These are phyloP conservation scores for Meloidogyne exigua DNA, from an alignment of 1,140 invertebrate genomes.

Conservation along the genomic window DNA sequence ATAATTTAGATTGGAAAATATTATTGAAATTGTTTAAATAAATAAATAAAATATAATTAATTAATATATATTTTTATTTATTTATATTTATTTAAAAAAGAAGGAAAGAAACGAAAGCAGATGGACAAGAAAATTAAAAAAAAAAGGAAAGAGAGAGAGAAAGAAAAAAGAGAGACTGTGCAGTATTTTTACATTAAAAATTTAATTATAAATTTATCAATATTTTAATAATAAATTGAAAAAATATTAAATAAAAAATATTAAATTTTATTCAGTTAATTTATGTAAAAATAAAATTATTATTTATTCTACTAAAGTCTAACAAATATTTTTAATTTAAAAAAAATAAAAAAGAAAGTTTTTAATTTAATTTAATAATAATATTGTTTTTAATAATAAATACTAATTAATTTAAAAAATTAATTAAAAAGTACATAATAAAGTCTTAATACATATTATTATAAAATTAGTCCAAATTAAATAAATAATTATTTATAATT, in stretches of 20 bases:
- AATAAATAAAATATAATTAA: background rate
- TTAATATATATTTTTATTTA: background rate
- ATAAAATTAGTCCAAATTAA: too few species aligned
- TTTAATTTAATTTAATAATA: too few species aligned
- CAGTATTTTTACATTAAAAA: background rate
- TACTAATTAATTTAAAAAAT: too few species aligned
- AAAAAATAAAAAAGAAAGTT: too few species aligned
- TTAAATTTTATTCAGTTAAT: background rate
- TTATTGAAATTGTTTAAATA: background rate
- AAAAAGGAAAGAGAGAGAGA: background rate
- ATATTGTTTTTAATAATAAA: too few species aligned
- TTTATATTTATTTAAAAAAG: background rate
- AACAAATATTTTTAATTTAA: too few species aligned
- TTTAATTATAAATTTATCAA: slow-evolving; percentile 6
- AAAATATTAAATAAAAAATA: background rate
- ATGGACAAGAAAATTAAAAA: slow-evolving; percentile 1
- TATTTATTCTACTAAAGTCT: too few species aligned
- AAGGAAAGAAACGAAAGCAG: background rate
- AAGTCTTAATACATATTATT: too few species aligned
- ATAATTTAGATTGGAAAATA: background rate
- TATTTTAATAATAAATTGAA: background rate
- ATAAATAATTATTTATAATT: too few species aligned
- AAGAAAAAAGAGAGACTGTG: background rate
- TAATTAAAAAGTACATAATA: too few species aligned
- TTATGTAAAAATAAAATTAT: background rate